Evolutionary conservation across 2,888 invertebrate genomes (phyloP).

Genomic region (Acronicta leporina): DNA sequence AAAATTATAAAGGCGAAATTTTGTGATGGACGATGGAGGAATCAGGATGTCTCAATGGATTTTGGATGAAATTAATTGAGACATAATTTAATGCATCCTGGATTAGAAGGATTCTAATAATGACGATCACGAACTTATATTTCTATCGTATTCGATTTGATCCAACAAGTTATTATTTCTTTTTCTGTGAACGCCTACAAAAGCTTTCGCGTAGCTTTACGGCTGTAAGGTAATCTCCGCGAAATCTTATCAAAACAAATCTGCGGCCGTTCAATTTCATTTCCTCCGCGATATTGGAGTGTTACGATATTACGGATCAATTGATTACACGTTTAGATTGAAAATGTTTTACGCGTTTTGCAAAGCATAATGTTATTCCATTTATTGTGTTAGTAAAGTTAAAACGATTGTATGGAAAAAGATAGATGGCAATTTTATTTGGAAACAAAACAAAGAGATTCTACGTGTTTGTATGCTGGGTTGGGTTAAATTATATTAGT

Average conservation of each 20-base stretch:
- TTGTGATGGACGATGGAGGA: slow-evolving; percentile 6
- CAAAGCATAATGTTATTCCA: slow-evolving; percentile 8
- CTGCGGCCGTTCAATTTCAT: slow-evolving; percentile 35
- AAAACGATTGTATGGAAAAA: background rate
- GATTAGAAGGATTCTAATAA: background rate
- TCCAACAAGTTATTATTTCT: slow-evolving; percentile 20
- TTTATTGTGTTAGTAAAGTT: background rate
- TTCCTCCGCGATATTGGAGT: slow-evolving; percentile 37
- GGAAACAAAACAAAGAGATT: too few relatives aligned
- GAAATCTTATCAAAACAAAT: slow-evolving; percentile 52
- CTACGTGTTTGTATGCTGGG: too few relatives aligned
- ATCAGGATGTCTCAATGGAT: background rate
- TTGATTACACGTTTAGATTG: slow-evolving; percentile 34
- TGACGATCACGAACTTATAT: background rate
- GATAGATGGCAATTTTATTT: too few relatives aligned
- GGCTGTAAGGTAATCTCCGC: slow-evolving; percentile 33
- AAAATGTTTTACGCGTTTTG: slow-evolving; percentile 16
- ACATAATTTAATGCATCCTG: background rate
- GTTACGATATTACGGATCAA: slow-evolving; percentile 39
- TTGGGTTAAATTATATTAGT: too few relatives aligned
- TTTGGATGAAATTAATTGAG: background rate
- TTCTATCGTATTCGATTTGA: slow-evolving; percentile 2
- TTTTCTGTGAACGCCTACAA: slow-evolving; percentile 18
- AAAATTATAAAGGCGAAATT: slow-evolving; percentile 29
- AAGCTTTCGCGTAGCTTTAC: slow-evolving; percentile 22